These are phyloP conservation scores for Malthinus seriepunctatus DNA, from an alignment of 2,888 invertebrate genomes.

Conservation along the genomic window DNA sequence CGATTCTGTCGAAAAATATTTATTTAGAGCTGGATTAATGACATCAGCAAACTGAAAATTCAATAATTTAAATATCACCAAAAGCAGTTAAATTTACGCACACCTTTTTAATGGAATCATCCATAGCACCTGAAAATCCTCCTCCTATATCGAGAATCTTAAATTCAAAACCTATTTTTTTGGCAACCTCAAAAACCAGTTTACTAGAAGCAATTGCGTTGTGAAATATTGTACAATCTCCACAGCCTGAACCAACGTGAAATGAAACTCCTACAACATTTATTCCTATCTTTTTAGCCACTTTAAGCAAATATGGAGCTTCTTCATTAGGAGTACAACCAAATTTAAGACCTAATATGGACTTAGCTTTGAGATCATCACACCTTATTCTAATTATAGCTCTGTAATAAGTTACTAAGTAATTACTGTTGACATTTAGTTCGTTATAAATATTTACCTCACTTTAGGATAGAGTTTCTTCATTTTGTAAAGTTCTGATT, in stretches of 20 bases:
- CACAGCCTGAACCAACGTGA: slow-evolving; percentile 93
- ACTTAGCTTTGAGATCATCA: slow-evolving; percentile 69
- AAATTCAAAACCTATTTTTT: slow-evolving; percentile 74
- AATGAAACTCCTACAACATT: slow-evolving; percentile 82
- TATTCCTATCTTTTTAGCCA: slow-evolving; percentile 76
- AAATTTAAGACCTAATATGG: slow-evolving; percentile 86
- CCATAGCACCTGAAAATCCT: slow-evolving; percentile 78
- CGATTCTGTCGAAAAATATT: slow-evolving; percentile 78
- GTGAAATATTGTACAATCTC: slow-evolving; percentile 78
- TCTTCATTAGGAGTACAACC: slow-evolving; percentile 82
- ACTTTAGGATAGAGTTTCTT: slow-evolving; percentile 74
- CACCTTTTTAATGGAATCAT: slow-evolving; percentile 68
- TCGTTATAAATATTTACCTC: slow-evolving; percentile 62
- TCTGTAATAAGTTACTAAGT: slow-evolving; percentile 54
- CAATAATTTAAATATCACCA: slow-evolving; percentile 42
- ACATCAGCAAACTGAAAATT: slow-evolving; percentile 69
- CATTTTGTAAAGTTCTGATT: slow-evolving; percentile 88
- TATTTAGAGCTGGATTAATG: slow-evolving; percentile 79
- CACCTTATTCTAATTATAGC: slow-evolving; percentile 87
- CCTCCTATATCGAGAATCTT: slow-evolving; percentile 85
- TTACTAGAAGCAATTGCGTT: slow-evolving; percentile 76
- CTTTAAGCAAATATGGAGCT: slow-evolving; percentile 72
- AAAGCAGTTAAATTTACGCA: slow-evolving; percentile 46
- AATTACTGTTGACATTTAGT: not conserved
- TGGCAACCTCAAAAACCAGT: slow-evolving; percentile 69